Conservation (phyloP, 2,888 invertebrate genomes). For the Timandra comae region DNA sequence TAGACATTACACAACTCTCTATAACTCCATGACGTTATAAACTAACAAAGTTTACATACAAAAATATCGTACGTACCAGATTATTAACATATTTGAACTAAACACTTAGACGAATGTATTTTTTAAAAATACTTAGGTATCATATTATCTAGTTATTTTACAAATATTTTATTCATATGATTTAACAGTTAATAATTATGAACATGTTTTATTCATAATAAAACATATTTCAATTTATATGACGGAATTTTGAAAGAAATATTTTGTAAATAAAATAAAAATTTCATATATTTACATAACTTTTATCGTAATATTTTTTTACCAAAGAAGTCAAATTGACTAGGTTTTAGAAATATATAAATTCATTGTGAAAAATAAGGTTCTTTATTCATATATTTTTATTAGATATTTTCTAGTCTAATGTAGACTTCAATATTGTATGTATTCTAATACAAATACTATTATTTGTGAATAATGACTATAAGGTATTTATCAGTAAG, state of each 20-base stretch:
- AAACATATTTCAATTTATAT: conserved; percentile 25
- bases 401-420: not conserved
- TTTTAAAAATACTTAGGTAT: conserved; percentile 18
- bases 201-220: conserved; percentile 25
- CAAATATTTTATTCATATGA: not conserved
- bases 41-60: not conserved
- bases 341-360: conserved; percentile 11
- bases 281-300: too few species aligned
- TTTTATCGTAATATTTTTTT: conserved; percentile 12
- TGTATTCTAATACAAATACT: conserved; percentile 1
- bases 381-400: not conserved
- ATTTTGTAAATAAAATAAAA: conserved; percentile 17
- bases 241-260: conserved; percentile 29
- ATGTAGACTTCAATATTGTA: too few species aligned
- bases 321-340: conserved; percentile 19
- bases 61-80: conserved; percentile 1
- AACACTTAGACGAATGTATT: conserved; percentile 11
- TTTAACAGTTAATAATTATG: conserved; percentile 1
- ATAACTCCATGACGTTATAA: not conserved
- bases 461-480: conserved; percentile 2
- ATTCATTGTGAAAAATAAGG: conserved; percentile 4
- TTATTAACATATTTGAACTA: too few species aligned
- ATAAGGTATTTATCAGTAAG: too few species aligned
- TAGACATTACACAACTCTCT: not conserved
- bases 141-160: conserved; percentile 1